Evolutionary conservation across 2,797 vertebrate species (phyloP).

Genomic region (Muraenolepis orangiensis): DNA sequence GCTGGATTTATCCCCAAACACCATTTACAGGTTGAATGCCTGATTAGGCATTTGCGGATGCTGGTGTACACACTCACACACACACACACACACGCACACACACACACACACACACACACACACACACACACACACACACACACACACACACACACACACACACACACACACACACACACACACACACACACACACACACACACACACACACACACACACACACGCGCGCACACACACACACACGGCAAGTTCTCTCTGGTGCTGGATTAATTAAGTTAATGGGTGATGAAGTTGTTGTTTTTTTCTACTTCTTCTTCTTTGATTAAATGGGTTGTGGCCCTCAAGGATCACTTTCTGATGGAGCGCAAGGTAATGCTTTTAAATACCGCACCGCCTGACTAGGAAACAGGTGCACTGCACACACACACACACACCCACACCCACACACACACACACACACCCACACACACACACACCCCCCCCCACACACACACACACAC

Average conservation of each 20-base stretch:
- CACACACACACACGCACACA: constrained; percentile 18
- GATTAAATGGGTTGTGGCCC: constrained; percentile 70
- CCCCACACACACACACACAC: neutral
- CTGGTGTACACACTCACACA: constrained; percentile 21
- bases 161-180: constrained; percentile 9
- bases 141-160: constrained; percentile 23
- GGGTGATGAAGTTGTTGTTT: constrained; percentile 70
- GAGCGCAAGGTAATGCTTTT: constrained; percentile 46
- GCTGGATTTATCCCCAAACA: neutral
- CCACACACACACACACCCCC: neutral
- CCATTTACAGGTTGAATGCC: neutral
- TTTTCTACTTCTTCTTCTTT: constrained; percentile 41
- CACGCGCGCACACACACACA: constrained; percentile 11
- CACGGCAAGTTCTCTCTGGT: constrained; percentile 18
- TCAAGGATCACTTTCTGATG: constrained; percentile 51
- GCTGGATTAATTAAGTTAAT: constrained; percentile 77
- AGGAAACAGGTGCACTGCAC: too few species aligned
- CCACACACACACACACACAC: neutral
- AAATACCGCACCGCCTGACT: constrained; percentile 25
- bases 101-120: constrained; percentile 12
- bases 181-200: constrained; percentile 28
- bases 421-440: neutral
- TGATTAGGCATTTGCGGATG: neutral
- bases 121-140: constrained; percentile 13
- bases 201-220: constrained; percentile 16